These are phyloP conservation scores for Congeria kusceri DNA, from an alignment of 2,888 invertebrate species.

Conservation along the genomic window DNA sequence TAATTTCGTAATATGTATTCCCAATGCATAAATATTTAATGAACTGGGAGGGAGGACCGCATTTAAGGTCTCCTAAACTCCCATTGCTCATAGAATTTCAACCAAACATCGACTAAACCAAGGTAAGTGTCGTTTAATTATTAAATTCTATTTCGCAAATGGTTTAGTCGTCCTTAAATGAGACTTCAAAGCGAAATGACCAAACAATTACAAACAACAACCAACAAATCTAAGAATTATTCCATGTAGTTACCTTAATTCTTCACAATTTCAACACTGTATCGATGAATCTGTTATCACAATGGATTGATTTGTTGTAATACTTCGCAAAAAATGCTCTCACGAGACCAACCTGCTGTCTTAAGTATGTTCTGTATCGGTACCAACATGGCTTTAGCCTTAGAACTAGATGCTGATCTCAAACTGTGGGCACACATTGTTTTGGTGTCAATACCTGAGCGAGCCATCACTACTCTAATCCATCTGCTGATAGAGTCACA, in stretches of 20 bases:
- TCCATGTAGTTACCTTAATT: neutral
- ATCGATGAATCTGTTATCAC: neutral
- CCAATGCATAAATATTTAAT: too few species aligned
- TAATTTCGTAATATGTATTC: too few species aligned
- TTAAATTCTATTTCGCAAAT: constrained; percentile 1
- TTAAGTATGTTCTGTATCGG: constrained; percentile 8
- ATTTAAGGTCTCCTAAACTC: too few species aligned
- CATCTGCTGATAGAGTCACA: constrained; percentile 4
- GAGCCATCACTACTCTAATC: constrained; percentile 5
- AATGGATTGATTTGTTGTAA: neutral
- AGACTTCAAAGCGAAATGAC: constrained; percentile 18
- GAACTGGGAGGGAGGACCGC: constrained; percentile 7
- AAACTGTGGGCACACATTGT: constrained; percentile 12
- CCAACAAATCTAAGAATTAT: neutral
- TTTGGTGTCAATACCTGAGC: constrained; percentile 10
- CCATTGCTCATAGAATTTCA: too few species aligned
- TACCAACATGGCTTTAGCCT: neutral
- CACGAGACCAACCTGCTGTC: constrained; percentile 16
- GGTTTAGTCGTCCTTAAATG: too few species aligned
- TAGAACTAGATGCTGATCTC: constrained; percentile 1
- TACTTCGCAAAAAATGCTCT: constrained; percentile 2
- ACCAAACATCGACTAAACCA: too few species aligned
- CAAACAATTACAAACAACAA: neutral
- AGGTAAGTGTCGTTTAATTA: constrained; percentile 23
- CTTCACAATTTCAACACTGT: neutral